Evolutionary conservation across 2,888 invertebrate genomes (phyloP).

Genomic region (Rambutsinella grinnellia): DNA sequence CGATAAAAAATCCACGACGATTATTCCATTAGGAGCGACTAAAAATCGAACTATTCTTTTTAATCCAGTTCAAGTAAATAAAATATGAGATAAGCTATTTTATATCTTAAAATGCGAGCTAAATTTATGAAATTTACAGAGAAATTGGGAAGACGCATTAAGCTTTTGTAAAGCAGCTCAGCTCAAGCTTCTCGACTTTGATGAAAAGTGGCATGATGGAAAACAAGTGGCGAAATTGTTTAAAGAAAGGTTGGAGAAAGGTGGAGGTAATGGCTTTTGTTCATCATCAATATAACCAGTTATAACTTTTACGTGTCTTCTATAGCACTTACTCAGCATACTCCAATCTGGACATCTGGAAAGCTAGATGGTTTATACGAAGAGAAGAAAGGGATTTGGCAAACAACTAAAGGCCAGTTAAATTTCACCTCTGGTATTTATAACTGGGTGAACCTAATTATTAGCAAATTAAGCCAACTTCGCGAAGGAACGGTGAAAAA

Average conservation of each 20-base stretch:
- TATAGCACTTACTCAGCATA: slow-evolving; percentile 21
- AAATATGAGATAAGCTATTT: no score
- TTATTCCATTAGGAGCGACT: slow-evolving; percentile 8
- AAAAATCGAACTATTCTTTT: slow-evolving; percentile 14
- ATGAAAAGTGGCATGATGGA: slow-evolving; percentile 14
- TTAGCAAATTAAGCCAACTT: neutral
- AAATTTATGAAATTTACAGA: slow-evolving; percentile 11
- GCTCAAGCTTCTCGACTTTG: slow-evolving; percentile 26
- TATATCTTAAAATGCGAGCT: no score
- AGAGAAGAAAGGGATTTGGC: slow-evolving; percentile 6
- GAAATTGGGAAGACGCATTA: slow-evolving; percentile 14
- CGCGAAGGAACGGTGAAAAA: neutral
- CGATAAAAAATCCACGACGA: slow-evolving; percentile 9
- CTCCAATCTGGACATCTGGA: slow-evolving; percentile 35
- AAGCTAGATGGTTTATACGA: slow-evolving; percentile 7
- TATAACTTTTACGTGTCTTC: neutral
- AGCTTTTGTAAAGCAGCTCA: slow-evolving; percentile 6
- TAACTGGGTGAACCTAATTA: slow-evolving; percentile 1
- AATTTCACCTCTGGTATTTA: neutral
- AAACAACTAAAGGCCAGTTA: neutral
- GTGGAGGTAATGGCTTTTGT: slow-evolving; percentile 6
- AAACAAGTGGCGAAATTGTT: slow-evolving; percentile 6
- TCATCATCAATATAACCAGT: neutral
- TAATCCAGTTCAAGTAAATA: slow-evolving; percentile 26
- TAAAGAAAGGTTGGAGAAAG: slow-evolving; percentile 9